Percentiles rank a stretch among this genome's conserved stretches.
Conservation (phyloP, 2,888 invertebrate genomes). For the Latheticus oryzae region DNA sequence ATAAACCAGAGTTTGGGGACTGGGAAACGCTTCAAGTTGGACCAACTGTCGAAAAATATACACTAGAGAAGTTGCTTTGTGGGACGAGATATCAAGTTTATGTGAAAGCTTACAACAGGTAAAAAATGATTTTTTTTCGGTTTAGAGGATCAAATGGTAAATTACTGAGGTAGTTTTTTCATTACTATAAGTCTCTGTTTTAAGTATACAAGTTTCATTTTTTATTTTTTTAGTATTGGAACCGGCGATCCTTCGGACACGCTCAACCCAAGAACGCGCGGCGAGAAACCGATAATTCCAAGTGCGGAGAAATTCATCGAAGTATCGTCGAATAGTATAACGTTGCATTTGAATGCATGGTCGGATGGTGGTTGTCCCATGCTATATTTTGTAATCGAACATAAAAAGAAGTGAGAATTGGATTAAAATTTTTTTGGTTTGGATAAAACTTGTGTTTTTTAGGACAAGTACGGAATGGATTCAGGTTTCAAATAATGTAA, state of each 20-base stretch:
- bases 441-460: slow-evolving; percentile 22
- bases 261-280: slow-evolving; percentile 89
- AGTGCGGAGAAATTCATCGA: slow-evolving; percentile 92
- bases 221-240: slow-evolving; percentile 77
- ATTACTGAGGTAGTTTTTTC: no score
- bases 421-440: not conserved
- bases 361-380: slow-evolving; percentile 95
- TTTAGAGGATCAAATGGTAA: not conserved
- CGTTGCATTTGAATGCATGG: slow-evolving; percentile 93
- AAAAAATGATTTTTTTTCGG: slow-evolving; percentile 53
- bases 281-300: slow-evolving; percentile 93
- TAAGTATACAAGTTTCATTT: slow-evolving; percentile 2
- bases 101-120: slow-evolving; percentile 93
- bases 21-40: slow-evolving; percentile 87
- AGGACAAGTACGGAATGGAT: slow-evolving; percentile 92
- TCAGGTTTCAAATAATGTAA: slow-evolving; percentile 93
- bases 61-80: slow-evolving; percentile 88
- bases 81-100: slow-evolving; percentile 95
- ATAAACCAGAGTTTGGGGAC: slow-evolving; percentile 94
- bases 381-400: slow-evolving; percentile 94
- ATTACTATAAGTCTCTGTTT: no score
- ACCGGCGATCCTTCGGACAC: slow-evolving; percentile 92
- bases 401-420: slow-evolving; percentile 84
- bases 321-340: slow-evolving; percentile 92
- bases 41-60: slow-evolving; percentile 82